These are phyloP conservation scores for Petrocephalus zakoni DNA, from an alignment of 2,113 vertebrate genomes.

Conservation along the genomic window DNA sequence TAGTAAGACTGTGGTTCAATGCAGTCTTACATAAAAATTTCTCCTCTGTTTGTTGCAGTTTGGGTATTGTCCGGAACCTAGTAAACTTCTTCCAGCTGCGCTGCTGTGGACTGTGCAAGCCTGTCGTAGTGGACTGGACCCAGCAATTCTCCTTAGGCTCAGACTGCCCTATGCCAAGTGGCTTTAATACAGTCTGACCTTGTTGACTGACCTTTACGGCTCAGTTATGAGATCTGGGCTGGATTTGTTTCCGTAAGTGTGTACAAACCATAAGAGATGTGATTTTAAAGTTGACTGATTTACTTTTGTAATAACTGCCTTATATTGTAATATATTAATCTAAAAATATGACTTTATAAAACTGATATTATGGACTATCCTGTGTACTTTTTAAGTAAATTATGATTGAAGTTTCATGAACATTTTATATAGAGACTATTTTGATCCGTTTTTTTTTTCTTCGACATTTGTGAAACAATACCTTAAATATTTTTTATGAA, in stretches of 20 bases:
- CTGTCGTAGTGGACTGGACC: slow-evolving; percentile 78
- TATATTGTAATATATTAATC: slow-evolving; percentile 5
- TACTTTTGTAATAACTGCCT: slow-evolving; percentile 15
- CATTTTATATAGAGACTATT: slow-evolving; percentile 25
- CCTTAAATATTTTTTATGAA: not conserved
- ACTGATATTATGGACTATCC: not conserved
- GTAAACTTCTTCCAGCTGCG: slow-evolving; percentile 84
- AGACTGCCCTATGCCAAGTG: slow-evolving; percentile 57
- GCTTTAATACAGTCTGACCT: slow-evolving; percentile 69
- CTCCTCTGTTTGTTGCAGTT: slow-evolving; percentile 53
- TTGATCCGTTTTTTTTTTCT: slow-evolving; percentile 8
- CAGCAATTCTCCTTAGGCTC: slow-evolving; percentile 70
- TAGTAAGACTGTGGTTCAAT: not conserved
- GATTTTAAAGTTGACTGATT: not conserved
- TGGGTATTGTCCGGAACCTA: slow-evolving; percentile 79
- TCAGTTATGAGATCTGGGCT: not conserved
- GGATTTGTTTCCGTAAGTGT: not conserved
- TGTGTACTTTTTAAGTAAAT: slow-evolving; percentile 13
- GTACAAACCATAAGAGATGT: not conserved
- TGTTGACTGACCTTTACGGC: not conserved
- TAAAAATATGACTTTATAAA: slow-evolving; percentile 4
- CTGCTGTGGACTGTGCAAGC: slow-evolving; percentile 81
- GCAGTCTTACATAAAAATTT: not conserved
- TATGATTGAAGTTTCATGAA: slow-evolving; percentile 7
- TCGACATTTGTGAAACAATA: not conserved